phyloP scores from a whole-genome alignment of 2,113 vertebrate species.

The Ptilonorhynchus violaceus region DNA sequence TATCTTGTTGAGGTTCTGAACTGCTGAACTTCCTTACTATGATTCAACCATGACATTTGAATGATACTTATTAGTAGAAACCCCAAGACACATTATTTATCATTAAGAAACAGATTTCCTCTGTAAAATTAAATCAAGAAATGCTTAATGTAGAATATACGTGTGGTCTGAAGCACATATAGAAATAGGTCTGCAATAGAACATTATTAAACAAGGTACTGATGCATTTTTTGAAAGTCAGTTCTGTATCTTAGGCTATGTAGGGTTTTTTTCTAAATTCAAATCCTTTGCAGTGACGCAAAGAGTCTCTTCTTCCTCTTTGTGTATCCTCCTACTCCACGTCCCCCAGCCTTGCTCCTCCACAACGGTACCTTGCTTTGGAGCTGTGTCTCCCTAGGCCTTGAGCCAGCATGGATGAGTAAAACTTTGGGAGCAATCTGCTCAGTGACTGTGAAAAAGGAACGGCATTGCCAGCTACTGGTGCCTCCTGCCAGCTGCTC shows the following conservation, averaged over 20 bases:
- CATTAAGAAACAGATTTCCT: not conserved
- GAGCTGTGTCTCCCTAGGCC: conserved; percentile 2
- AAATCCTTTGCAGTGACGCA: not conserved
- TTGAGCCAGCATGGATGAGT: not conserved
- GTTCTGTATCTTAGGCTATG: not conserved
- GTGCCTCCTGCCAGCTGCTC: conserved; percentile 27
- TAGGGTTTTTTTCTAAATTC: not conserved
- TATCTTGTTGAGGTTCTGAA: not conserved
- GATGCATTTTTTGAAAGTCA: not conserved
- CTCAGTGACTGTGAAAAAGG: conserved; percentile 12
- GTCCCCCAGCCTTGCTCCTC: not conserved
- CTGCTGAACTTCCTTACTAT: not conserved
- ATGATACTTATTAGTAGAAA: not conserved
- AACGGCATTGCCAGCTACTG: not conserved
- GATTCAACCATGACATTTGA: not conserved
- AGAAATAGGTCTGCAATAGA: not conserved
- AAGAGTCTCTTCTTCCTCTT: not conserved
- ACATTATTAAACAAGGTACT: not conserved
- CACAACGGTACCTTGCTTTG: not conserved
- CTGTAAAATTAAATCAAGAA: not conserved
- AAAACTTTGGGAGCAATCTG: not conserved
- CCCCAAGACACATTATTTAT: not conserved
- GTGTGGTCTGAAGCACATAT: not conserved
- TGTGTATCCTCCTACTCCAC: not conserved
- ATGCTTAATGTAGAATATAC: not conserved